A percentile compares a stretch with the other conserved stretches of the same genome.
These are phyloP conservation scores for Apamea monoglypha DNA, from an alignment of 2,888 invertebrate genomes.

Conservation along the genomic window DNA sequence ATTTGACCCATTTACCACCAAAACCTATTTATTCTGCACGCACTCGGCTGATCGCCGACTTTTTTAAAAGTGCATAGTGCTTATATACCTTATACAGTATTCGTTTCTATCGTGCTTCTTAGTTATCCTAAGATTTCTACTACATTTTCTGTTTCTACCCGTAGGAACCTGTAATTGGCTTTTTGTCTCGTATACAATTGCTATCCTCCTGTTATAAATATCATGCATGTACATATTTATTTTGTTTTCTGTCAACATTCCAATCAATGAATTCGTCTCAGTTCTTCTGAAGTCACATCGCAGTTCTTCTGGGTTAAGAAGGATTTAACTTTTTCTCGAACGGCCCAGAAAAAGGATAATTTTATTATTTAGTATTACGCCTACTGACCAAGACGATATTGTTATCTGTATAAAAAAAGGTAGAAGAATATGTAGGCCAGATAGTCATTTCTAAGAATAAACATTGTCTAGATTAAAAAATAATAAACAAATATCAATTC, in stretches of 20 bases:
- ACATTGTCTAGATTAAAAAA: slow-evolving; percentile 52
- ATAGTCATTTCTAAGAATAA: slow-evolving; percentile 60
- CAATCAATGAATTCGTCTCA: background rate
- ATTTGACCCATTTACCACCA: no score
- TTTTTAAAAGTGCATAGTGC: background rate
- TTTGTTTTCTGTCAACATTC: background rate
- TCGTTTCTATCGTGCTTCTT: no score
- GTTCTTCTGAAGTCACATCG: background rate
- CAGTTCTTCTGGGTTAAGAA: background rate
- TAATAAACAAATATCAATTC: slow-evolving; percentile 56
- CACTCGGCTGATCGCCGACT: no score
- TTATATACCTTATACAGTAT: no score
- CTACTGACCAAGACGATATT: slow-evolving; percentile 7
- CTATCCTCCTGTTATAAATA: background rate
- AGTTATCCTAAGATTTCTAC: no score
- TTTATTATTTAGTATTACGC: background rate
- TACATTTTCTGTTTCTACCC: no score
- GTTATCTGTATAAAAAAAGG: slow-evolving; percentile 1
- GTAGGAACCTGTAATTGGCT: no score
- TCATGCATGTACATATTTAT: background rate
- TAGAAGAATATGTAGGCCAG: slow-evolving; percentile 15
- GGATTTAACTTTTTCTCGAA: background rate
- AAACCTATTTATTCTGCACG: no score
- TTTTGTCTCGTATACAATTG: no score
- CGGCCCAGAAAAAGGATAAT: background rate